Evolutionary conservation across 2,113 vertebrate genomes (phyloP).

Genomic region (Lates calcarifer): DNA sequence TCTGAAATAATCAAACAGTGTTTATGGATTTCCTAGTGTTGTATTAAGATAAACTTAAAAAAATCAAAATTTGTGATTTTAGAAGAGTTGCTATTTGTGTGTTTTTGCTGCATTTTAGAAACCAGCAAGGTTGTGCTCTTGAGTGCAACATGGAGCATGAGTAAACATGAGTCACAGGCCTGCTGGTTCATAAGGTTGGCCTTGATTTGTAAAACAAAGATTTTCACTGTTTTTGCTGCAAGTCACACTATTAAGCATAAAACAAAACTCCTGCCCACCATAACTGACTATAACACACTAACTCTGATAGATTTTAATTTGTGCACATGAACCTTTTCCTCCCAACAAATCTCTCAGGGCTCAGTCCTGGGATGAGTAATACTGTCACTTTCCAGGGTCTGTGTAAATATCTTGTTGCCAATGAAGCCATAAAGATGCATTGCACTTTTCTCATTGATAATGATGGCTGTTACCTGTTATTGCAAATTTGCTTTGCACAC

Average conservation of each 20-base stretch:
- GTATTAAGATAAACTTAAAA: too few relatives aligned
- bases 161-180: not conserved
- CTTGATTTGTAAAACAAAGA: not conserved
- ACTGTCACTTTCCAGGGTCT: not conserved
- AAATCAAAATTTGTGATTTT: too few relatives aligned
- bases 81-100: too few relatives aligned
- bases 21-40: too few relatives aligned
- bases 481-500: not conserved
- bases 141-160: not conserved
- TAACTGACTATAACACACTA: conserved; percentile 18
- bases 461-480: not conserved
- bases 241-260: not conserved
- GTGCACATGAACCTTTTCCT: conserved; percentile 1
- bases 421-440: not conserved
- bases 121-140: not conserved
- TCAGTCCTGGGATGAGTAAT: not conserved
- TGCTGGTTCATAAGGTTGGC: not conserved
- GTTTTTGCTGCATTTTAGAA: not conserved
- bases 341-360: conserved; percentile 1
- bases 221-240: not conserved
- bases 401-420: not conserved
- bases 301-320: conserved; percentile 12
- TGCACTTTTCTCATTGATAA: not conserved
- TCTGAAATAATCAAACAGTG: too few relatives aligned
- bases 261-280: conserved; percentile 6